Base-by-base conservation (phyloP, 2,888 invertebrate genomes). In the Nemotelus pantherinus region DNA sequence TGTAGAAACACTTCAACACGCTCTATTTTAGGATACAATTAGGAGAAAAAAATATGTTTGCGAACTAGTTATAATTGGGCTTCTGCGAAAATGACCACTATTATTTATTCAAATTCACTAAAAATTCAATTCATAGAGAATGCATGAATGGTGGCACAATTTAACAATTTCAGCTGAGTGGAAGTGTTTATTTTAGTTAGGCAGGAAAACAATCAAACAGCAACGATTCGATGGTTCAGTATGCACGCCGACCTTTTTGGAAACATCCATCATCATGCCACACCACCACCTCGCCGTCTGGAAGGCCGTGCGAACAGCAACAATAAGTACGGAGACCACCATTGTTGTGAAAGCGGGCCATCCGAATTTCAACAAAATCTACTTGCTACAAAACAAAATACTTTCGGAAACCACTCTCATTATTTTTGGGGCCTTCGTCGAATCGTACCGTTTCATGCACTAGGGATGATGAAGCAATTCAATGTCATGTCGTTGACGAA, bases 401-500 rank as follows among this genome's bases (percentile, higher is more conserved):
- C 70, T 55, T 55, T 70, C 55, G 9, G 55, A 60, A 74, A 60
- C 57, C 53, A 71, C 71, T 55, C 71, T 71, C 71, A 71, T 55
- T 71, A 71, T 48, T 71, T 71, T 60, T 48, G 74, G 63, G 63
- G 47, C 60, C 57, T 25, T 1, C 72, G 41, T 53, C 47, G 47
- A 41, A 9, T 58, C 60, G 72, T 58, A 47, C 45, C 45, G 47
- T 25, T 25, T 25, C 25, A 25, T 25, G 25, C 25, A 25, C 65
- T n/a, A 65, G 43, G n/a, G 65, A 44, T 1, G 10, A 4, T 45
- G 45, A 47, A 7, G 45, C 63, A 41, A 4, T 63, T 25, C 63
- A 63, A 45, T 9, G 65, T 47, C 65, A 65, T 45, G 65, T 47
- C 45, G 65, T 43, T 41, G 25, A 63, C 47, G 25, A 25, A 25